These are phyloP conservation scores for Sphyrna mokarran DNA, from an alignment of 2,113 vertebrate genomes.

Conservation along the genomic window DNA sequence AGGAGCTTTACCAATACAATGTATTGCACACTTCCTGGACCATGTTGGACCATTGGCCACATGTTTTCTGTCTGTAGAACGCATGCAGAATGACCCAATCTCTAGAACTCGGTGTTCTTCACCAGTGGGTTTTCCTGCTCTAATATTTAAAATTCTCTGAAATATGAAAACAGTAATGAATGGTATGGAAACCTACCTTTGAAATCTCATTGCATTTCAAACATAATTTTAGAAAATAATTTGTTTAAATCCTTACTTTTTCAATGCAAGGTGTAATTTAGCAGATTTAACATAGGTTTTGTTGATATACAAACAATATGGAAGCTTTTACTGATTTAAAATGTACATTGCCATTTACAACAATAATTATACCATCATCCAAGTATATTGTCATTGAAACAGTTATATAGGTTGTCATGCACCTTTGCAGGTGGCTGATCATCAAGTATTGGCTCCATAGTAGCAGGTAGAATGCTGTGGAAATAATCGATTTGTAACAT, in stretches of 20 bases:
- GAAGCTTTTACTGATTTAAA: background rate
- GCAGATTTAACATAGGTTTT: background rate
- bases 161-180: background rate
- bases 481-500: background rate
- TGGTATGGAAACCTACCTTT: background rate
- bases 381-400: background rate
- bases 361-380: background rate
- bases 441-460: background rate
- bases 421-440: background rate
- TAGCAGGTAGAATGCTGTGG: background rate
- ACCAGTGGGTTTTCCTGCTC: background rate
- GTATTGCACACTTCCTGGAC: background rate
- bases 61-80: background rate
- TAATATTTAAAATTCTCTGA: background rate
- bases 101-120: background rate
- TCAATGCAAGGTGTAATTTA: background rate
- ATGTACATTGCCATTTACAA: background rate
- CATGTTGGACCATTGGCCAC: background rate
- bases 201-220: too few species aligned
- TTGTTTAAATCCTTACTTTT: background rate
- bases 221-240: background rate
- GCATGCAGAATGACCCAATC: background rate
- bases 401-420: background rate
- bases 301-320: background rate
- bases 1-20: background rate